These are phyloP conservation scores for Amblyteles armatorius DNA, from an alignment of 2,888 invertebrate species.

Conservation along the genomic window DNA sequence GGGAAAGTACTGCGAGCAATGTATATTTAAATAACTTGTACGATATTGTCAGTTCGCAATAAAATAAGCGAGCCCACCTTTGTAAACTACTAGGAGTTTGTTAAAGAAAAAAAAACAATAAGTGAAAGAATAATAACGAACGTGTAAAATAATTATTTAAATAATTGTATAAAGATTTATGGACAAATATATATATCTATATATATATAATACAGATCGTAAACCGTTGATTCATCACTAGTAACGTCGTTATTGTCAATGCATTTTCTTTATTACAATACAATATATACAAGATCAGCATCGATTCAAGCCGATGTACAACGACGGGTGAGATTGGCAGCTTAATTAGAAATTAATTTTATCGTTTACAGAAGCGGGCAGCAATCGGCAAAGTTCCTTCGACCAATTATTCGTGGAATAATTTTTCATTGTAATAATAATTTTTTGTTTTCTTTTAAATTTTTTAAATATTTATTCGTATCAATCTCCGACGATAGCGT, in stretches of 20 bases:
- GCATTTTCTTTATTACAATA: constrained; percentile 80
- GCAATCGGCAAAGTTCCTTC: not conserved
- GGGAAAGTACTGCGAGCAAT: constrained; percentile 32
- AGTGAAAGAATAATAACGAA: constrained; percentile 31
- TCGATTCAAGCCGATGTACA: constrained; percentile 72
- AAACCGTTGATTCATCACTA: constrained; percentile 51
- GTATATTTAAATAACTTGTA: constrained; percentile 37
- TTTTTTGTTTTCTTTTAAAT: not conserved
- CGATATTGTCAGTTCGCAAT: constrained; percentile 56
- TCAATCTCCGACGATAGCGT: too few species aligned
- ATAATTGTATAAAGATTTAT: constrained; percentile 63
- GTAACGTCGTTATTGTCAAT: constrained; percentile 74
- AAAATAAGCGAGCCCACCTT: constrained; percentile 49
- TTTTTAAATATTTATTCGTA: not conserved
- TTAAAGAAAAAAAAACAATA: constrained; percentile 23
- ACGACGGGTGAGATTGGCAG: constrained; percentile 71
- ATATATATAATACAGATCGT: constrained; percentile 50
- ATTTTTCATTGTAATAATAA: not conserved
- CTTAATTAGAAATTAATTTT: constrained; percentile 60
- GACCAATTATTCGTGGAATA: not conserved
- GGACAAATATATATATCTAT: constrained; percentile 49
- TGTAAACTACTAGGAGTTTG: constrained; percentile 53
- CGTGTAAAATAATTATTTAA: constrained; percentile 58
- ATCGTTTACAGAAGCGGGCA: constrained; percentile 43
- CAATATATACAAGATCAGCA: constrained; percentile 79